A percentile compares a stretch with the other conserved stretches of the same genome.
phyloP scores from a whole-genome alignment of 2,888 invertebrate genomes.

The Cantharis nigra region DNA sequence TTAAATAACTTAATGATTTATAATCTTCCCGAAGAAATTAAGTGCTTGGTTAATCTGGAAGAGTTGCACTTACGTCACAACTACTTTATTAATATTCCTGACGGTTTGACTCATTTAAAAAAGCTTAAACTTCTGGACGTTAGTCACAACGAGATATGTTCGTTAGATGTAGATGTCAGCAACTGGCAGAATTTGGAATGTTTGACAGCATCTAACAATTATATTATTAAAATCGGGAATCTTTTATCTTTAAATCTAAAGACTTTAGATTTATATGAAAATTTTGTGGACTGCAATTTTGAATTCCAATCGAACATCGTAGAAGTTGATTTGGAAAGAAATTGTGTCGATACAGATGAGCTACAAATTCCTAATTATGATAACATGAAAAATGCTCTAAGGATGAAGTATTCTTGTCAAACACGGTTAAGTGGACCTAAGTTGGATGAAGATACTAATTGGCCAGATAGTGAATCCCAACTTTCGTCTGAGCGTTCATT shows the following conservation, averaged over 20 bases:
- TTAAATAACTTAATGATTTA: slow-evolving; percentile 40
- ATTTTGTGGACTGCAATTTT: slow-evolving; percentile 12
- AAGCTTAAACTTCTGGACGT: slow-evolving; percentile 34
- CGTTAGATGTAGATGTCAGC: neutral
- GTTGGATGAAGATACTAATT: neutral
- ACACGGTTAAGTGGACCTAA: slow-evolving; percentile 7
- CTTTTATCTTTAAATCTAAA: slow-evolving; percentile 3
- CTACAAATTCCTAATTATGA: slow-evolving; percentile 8
- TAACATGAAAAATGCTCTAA: slow-evolving; percentile 7
- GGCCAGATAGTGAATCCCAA: neutral
- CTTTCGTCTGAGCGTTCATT: neutral
- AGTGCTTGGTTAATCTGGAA: slow-evolving; percentile 37
- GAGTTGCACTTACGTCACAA: slow-evolving; percentile 40
- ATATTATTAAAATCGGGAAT: slow-evolving; percentile 5
- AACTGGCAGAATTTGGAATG: slow-evolving; percentile 35
- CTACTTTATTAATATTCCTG: slow-evolving; percentile 39
- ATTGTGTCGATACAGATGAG: slow-evolving; percentile 14
- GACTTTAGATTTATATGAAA: slow-evolving; percentile 19
- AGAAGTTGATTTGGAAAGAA: slow-evolving; percentile 30
- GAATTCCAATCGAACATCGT: slow-evolving; percentile 3
- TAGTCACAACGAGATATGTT: slow-evolving; percentile 19
- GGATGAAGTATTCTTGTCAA: neutral
- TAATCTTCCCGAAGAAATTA: slow-evolving; percentile 43
- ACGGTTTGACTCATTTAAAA: slow-evolving; percentile 34
- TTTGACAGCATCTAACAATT: slow-evolving; percentile 36